Evolutionary conservation across 2,888 invertebrate genomes (phyloP).

Genomic region (Linnaemya tessellans): DNA sequence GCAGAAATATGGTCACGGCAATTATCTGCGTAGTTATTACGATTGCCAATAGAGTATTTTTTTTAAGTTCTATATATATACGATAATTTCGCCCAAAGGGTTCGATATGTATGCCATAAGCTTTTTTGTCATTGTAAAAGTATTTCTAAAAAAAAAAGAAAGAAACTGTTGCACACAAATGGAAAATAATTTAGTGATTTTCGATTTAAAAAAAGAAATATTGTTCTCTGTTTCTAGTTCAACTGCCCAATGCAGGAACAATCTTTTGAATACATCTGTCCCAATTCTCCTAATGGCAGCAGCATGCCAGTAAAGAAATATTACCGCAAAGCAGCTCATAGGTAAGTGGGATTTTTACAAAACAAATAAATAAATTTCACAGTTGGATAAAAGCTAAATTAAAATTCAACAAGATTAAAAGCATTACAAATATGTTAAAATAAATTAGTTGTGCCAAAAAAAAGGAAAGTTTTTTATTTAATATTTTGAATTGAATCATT

Average conservation of each 20-base stretch:
- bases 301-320: conserved; percentile 80
- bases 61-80: neutral
- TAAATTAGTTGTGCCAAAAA: neutral
- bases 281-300: conserved; percentile 79
- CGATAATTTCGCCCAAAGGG: neutral
- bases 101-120: neutral
- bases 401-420: neutral
- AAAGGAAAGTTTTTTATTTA: neutral
- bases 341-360: conserved; percentile 79
- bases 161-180: neutral
- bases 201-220: conserved; percentile 4
- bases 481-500: neutral
- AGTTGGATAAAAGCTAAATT: neutral
- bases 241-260: conserved; percentile 78
- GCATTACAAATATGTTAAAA: neutral
- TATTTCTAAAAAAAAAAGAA: neutral
- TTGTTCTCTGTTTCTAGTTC: conserved; percentile 80
- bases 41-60: no score
- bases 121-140: neutral
- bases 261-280: conserved; percentile 76
- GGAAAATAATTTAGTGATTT: conserved; percentile 7
- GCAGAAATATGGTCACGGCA: no score
- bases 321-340: conserved; percentile 83
- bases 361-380: neutral
- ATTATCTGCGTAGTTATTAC: no score